Conservation (phyloP, 2,888 invertebrate species). For the Aleiodes leptofemur region DNA sequence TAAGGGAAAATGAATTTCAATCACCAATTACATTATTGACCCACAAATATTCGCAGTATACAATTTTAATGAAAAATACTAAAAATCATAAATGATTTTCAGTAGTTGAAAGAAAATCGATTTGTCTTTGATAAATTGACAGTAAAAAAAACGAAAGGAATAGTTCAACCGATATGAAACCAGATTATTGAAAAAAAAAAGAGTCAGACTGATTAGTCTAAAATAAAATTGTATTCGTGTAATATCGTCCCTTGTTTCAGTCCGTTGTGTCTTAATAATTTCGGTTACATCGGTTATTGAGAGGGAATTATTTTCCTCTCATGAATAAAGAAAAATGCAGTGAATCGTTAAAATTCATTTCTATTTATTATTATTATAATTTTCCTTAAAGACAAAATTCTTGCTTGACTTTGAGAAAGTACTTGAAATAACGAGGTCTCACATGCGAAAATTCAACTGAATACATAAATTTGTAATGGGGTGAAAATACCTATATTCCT, state of each 20-base stretch:
- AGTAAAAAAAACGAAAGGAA: neutral
- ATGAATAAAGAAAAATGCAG: neutral
- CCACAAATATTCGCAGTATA: slow-evolving; percentile 49
- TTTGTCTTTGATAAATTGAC: slow-evolving; percentile 23
- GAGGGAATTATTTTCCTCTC: neutral
- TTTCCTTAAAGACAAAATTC: neutral
- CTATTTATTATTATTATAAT: neutral
- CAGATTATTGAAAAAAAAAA: too few species aligned
- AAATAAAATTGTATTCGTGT: slow-evolving; percentile 49
- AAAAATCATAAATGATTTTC: slow-evolving; percentile 51
- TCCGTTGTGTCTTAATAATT: slow-evolving; percentile 22
- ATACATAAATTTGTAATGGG: neutral
- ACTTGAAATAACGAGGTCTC: slow-evolving; percentile 13
- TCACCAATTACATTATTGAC: slow-evolving; percentile 63
- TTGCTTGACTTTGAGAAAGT: slow-evolving; percentile 22
- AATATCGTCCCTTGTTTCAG: slow-evolving; percentile 49
- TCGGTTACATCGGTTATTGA: neutral
- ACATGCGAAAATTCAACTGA: too few species aligned
- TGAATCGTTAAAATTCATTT: too few species aligned
- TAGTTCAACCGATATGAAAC: slow-evolving; percentile 38
- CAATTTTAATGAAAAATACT: slow-evolving; percentile 53
- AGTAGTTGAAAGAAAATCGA: neutral
- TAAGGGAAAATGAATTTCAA: slow-evolving; percentile 64
- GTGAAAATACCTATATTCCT: slow-evolving; percentile 21
- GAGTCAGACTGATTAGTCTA: slow-evolving; percentile 28